Evolutionary conservation across 2,888 invertebrate genomes (phyloP).

Genomic region (Apodemia zela): DNA sequence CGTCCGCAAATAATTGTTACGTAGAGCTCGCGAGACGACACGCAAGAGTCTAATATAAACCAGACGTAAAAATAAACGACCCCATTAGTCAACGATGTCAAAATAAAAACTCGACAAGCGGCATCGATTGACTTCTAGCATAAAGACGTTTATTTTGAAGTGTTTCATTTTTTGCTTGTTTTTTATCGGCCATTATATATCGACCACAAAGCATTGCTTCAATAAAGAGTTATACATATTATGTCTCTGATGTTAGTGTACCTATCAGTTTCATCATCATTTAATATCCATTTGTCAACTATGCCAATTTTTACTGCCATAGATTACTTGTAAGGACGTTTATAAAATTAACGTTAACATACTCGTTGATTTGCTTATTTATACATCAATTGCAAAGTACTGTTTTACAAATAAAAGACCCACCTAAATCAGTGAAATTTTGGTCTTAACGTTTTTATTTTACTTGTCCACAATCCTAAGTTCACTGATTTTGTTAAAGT

Average conservation of each 20-base stretch:
- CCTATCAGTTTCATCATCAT: neutral
- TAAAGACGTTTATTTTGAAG: slow-evolving; percentile 23
- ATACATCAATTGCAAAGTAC: neutral
- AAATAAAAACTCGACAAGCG: slow-evolving; percentile 54
- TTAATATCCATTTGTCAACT: neutral
- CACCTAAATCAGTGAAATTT: too few relatives aligned
- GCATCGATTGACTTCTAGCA: slow-evolving; percentile 23
- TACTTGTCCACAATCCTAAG: too few relatives aligned
- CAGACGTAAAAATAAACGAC: slow-evolving; percentile 75
- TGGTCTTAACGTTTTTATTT: too few relatives aligned
- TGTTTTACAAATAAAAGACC: neutral
- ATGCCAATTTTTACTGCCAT: neutral
- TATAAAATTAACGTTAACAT: neutral
- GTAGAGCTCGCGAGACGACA: slow-evolving; percentile 57
- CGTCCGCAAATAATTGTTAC: slow-evolving; percentile 71
- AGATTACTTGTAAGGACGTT: neutral
- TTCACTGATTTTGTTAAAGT: too few relatives aligned
- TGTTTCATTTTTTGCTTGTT: slow-evolving; percentile 3
- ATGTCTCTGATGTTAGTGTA: neutral
- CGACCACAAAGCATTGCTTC: neutral
- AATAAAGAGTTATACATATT: neutral
- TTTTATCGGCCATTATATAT: neutral
- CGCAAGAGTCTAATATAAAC: slow-evolving; percentile 67
- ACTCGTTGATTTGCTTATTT: neutral
- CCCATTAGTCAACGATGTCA: slow-evolving; percentile 76